phyloP scores from a whole-genome alignment of 2,113 vertebrate species.

The Lutjanus erythropterus region DNA sequence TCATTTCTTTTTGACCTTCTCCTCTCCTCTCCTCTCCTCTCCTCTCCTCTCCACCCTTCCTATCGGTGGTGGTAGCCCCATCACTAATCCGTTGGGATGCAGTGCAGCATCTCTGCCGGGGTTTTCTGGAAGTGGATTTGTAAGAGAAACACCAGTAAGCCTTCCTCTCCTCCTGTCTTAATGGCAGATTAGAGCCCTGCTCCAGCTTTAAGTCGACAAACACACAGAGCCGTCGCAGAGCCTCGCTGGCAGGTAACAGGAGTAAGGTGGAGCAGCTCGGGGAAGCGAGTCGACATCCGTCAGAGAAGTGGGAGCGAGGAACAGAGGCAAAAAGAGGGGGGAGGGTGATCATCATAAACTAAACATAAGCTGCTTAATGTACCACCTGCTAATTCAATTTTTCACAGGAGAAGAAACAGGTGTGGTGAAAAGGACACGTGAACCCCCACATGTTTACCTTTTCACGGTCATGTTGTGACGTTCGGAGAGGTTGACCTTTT shows the following conservation, averaged over 20 bases:
- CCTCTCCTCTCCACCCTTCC: constrained; percentile 1
- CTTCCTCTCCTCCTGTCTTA: constrained; percentile 74
- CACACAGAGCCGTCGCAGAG: constrained; percentile 59
- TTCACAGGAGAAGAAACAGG: constrained; percentile 61
- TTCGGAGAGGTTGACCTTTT: constrained; percentile 67
- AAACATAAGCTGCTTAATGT: constrained; percentile 77
- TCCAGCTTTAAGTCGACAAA: constrained; percentile 78
- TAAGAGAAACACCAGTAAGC: constrained; percentile 83
- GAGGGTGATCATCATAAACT: constrained; percentile 57
- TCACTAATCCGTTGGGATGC: constrained; percentile 73
- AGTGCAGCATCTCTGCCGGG: constrained; percentile 65
- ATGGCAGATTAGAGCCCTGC: constrained; percentile 80
- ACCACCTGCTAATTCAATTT: constrained; percentile 72
- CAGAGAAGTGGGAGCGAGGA: constrained; percentile 39
- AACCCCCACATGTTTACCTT: constrained; percentile 39
- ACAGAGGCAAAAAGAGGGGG: constrained; percentile 24
- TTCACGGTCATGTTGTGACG: constrained; percentile 13
- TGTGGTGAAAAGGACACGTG: constrained; percentile 46
- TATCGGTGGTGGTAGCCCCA: constrained; percentile 22
- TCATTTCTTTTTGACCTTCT: constrained; percentile 42
- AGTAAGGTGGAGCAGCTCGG: constrained; percentile 70
- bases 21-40: constrained; percentile 2
- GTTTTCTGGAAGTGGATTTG: constrained; percentile 82
- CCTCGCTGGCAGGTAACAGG: constrained; percentile 75
- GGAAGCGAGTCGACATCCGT: constrained; percentile 49